These are phyloP conservation scores for Cyphomyrmex costatus DNA, from an alignment of 1,140 invertebrate genomes.

Conservation along the genomic window DNA sequence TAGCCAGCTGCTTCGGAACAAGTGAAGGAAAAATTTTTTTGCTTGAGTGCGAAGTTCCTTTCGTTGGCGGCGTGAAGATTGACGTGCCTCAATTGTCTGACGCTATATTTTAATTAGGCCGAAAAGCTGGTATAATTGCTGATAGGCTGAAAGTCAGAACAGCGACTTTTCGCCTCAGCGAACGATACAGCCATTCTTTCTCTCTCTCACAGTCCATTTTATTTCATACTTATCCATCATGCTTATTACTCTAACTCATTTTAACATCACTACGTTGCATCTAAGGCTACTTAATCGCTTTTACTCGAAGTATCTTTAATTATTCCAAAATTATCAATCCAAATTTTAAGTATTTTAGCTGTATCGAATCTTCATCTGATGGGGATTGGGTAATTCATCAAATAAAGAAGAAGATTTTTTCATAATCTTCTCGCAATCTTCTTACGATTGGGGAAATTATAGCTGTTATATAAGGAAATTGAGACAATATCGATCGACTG, in stretches of 20 bases:
- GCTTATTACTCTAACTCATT: too few species aligned
- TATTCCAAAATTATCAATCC: too few species aligned
- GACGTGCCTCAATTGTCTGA: not conserved
- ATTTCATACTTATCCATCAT: too few species aligned
- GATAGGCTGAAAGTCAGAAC: not conserved
- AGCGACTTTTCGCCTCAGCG: not conserved
- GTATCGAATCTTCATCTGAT: too few species aligned
- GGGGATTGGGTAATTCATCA: too few species aligned
- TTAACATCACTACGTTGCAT: too few species aligned
- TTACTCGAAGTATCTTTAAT: too few species aligned
- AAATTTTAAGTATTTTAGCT: too few species aligned
- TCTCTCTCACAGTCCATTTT: too few species aligned
- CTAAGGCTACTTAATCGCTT: too few species aligned
- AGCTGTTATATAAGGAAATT: not conserved
- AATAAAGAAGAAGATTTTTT: not conserved
- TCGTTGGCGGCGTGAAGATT: not conserved
- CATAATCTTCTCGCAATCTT: not conserved
- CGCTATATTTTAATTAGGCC: constrained; percentile 40
- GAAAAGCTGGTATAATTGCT: not conserved
- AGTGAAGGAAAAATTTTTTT: not conserved
- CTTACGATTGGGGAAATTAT: not conserved
- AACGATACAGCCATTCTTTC: not conserved
- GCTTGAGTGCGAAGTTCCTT: not conserved
- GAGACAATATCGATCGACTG: not conserved
- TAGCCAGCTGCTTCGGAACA: not conserved